These are phyloP conservation scores for Melanotaenia trifasciata DNA, from an alignment of 2,797 vertebrate genomes.

Conservation along the genomic window DNA sequence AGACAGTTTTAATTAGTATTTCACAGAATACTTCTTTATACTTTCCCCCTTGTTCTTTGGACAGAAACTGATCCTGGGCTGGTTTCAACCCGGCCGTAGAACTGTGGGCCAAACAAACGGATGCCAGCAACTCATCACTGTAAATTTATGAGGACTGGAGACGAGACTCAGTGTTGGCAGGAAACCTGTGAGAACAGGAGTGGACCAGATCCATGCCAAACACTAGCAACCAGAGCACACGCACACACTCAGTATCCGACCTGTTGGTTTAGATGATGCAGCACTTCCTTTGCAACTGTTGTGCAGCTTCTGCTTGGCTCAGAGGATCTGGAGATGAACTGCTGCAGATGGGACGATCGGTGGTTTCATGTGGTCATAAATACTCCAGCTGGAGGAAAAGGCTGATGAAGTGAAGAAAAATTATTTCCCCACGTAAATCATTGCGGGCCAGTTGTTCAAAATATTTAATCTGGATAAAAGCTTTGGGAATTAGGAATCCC, in stretches of 20 bases:
- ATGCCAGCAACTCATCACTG: slow-evolving; percentile 40
- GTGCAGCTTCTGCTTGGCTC: slow-evolving; percentile 29
- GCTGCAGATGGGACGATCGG: background rate
- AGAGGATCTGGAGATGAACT: slow-evolving; percentile 25
- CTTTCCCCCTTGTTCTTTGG: background rate
- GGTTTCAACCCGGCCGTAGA: background rate
- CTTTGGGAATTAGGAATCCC: no score
- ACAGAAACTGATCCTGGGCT: slow-evolving; percentile 24
- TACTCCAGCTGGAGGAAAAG: background rate
- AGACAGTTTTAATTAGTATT: background rate
- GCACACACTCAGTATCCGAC: background rate
- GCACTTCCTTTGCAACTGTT: slow-evolving; percentile 50
- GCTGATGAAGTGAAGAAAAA: background rate
- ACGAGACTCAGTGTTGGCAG: slow-evolving; percentile 31
- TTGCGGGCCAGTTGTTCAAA: no score
- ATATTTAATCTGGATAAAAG: no score
- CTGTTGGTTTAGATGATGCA: slow-evolving; percentile 22
- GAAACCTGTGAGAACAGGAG: slow-evolving; percentile 28
- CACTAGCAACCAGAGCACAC: slow-evolving; percentile 18
- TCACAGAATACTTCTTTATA: background rate
- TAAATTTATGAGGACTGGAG: slow-evolving; percentile 40
- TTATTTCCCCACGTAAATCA: no score
- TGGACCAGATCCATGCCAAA: slow-evolving; percentile 22
- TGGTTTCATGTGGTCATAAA: slow-evolving; percentile 5
- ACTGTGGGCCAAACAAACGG: slow-evolving; percentile 5